Conservation (phyloP, 2,113 vertebrate species). For the Prietella phreatophila region DNA sequence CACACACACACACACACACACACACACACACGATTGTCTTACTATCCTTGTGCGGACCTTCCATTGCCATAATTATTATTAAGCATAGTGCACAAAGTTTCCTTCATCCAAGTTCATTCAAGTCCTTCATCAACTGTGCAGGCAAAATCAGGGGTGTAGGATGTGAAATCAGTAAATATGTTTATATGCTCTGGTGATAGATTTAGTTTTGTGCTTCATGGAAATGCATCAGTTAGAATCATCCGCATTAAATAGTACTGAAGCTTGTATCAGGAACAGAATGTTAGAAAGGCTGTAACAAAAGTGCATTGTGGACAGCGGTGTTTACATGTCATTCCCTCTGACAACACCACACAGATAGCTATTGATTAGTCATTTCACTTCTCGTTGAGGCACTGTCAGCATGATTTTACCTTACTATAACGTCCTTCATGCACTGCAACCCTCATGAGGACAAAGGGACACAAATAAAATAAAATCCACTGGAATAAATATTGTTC, state of each 20-base stretch:
- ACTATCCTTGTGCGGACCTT: neutral
- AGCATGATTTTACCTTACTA: neutral
- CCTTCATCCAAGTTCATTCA: no score
- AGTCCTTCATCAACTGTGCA: neutral
- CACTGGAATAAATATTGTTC: neutral
- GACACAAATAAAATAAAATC: neutral
- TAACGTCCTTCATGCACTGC: neutral
- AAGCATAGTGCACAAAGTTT: neutral
- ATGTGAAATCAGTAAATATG: neutral
- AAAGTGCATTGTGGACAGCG: neutral
- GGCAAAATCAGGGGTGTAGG: neutral
- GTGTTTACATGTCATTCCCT: neutral
- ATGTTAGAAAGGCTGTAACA: neutral
- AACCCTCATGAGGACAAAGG: neutral
- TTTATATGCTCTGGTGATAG: neutral
- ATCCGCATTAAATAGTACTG: neutral
- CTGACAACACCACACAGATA: neutral
- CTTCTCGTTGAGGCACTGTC: neutral
- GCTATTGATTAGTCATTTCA: conserved; percentile 40
- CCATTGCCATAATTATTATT: neutral
- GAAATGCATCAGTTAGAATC: neutral
- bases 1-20: conserved; percentile 31
- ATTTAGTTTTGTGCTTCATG: neutral
- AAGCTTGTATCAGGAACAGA: neutral
- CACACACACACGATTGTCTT: conserved; percentile 32